Base-by-base conservation (phyloP, 2,113 vertebrate genomes). In the Spilogale gracilis region DNA sequence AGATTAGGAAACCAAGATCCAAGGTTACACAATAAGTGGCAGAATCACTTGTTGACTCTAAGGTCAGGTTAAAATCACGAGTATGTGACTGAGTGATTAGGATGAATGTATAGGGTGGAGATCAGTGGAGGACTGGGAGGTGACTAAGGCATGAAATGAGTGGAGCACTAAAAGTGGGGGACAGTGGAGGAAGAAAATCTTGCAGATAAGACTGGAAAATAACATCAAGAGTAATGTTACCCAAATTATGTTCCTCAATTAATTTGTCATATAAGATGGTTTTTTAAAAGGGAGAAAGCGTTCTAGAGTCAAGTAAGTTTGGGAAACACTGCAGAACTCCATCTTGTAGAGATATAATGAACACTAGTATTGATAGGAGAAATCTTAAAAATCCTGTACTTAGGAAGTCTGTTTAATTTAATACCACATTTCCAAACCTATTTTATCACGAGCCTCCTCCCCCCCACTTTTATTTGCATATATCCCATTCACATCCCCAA, bases 201-300 rank as follows among this genome's bases (percentile, higher is more conserved):
- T 95, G 9, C 25, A 88, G 86, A 67, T 93, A 69, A 91, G 74
- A 74, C 81, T 91, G 25, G 95, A 88, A 92, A 95, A 83, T 16
- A 95, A 63, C 17, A 93, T 93, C 21, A 78, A 74, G 23, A 88
- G 18, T 60, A 73, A 0, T 85, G 23, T 83, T 88, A 89, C 14
- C 14, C 48, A 89, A 94, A 94, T 60, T 69, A 32, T 94, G 18
- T 96, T 85, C 38, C 50, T 81, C 14, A 54, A 43, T 63, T 86
- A 12, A 89, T 95, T 83, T 93, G 60, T 93, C 4, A 73, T 74
- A 18, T 43, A 65, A 84, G n/a, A 80, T 89, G 73, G 14, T 97
- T 80, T 52, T 97, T 90, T 52, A 89, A 83, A 71, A 84, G 76
- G 52, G 13, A 87, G 11, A 11, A 71, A 88, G 8, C 11, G 13